A percentile compares a stretch with the other conserved stretches of the same genome.
Conservation (phyloP, 2,797 vertebrate genomes). For the Urocyon cinereoargenteus region DNA sequence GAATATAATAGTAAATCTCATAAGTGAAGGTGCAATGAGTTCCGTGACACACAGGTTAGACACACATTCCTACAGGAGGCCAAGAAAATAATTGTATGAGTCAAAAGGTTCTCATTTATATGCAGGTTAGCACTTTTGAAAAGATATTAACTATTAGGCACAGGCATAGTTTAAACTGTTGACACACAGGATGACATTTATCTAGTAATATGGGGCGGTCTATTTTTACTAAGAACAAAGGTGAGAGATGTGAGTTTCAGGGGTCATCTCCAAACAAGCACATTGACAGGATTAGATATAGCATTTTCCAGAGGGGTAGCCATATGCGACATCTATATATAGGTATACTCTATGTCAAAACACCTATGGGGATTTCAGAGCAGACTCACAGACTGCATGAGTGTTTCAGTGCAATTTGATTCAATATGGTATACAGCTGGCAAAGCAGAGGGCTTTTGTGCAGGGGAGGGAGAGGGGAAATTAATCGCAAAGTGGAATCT, state of each 20-base stretch:
- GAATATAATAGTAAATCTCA: not conserved
- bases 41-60: not conserved
- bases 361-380: conserved; percentile 61
- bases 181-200: not conserved
- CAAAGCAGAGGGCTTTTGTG: not conserved
- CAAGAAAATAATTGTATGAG: not conserved
- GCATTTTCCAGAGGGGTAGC: not conserved
- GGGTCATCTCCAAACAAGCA: not conserved
- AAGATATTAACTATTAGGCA: not conserved
- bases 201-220: not conserved
- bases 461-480: conserved; percentile 46
- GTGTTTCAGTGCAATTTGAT: conserved; percentile 69
- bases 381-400: not conserved
- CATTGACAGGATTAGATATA: not conserved
- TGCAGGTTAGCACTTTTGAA: not conserved
- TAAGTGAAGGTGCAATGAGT: not conserved
- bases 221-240: not conserved
- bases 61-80: not conserved
- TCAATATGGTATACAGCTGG: conserved; percentile 77
- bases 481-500: conserved; percentile 58
- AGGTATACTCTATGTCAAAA: conserved; percentile 67
- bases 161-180: not conserved
- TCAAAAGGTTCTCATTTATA: not conserved
- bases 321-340: conserved; percentile 37
- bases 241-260: not conserved